A percentile compares a stretch with the other conserved stretches of the same genome.
phyloP scores from a whole-genome alignment of 2,888 invertebrate species.

The Rosalia funebris region DNA sequence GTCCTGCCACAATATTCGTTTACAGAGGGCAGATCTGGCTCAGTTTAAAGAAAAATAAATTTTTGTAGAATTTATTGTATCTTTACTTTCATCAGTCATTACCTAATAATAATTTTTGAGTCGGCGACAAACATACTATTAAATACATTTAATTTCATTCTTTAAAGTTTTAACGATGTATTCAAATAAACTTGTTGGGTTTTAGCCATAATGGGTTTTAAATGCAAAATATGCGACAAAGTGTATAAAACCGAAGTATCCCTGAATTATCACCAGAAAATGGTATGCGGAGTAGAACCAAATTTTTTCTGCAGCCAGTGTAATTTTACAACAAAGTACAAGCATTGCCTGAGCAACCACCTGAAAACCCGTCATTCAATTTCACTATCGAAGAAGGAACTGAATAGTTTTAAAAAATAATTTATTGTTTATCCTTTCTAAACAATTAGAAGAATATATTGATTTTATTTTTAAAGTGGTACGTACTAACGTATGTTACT shows the following conservation, averaged over 20 bases:
- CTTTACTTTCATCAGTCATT: no score
- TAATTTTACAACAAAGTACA: constrained; percentile 43
- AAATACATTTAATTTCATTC: no score
- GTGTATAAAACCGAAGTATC: constrained; percentile 11
- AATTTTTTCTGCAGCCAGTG: constrained; percentile 79
- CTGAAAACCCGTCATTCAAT: not conserved
- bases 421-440: no score
- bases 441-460: no score
- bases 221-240: constrained; percentile 27
- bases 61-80: no score
- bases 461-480: no score
- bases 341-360: constrained; percentile 33
- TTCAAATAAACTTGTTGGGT: constrained; percentile 1
- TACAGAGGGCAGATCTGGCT: constrained; percentile 10
- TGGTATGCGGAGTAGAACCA: constrained; percentile 67
- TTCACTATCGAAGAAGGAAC: not conserved
- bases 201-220: not conserved
- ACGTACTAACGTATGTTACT: no score
- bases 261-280: constrained; percentile 35
- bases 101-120: no score
- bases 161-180: no score
- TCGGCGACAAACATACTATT: no score
- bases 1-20: constrained; percentile 7
- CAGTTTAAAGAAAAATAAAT: constrained; percentile 7
- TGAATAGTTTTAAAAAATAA: constrained; percentile 4